Evolutionary conservation across 2,797 vertebrate genomes (phyloP), one percentile per base, ranked within the genome.

Genomic region (Sebastes vulpes): DNA sequence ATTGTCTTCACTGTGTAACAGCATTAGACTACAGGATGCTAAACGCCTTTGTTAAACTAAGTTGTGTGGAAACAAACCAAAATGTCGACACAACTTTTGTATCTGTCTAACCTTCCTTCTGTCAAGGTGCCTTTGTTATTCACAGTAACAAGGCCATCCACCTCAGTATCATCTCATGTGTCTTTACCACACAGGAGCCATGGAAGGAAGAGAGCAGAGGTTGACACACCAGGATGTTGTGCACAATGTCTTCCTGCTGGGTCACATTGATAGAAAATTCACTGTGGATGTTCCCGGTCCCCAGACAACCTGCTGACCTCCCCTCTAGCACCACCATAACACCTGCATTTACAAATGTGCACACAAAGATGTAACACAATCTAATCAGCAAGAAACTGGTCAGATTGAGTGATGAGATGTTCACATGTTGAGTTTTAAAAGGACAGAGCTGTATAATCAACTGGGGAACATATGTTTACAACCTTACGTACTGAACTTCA

Each of bases 211-310:
- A 32, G 69, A 56, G n/a, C 46, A 16, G 53, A 65, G 68, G 53
- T 1, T 57, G 50, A 77, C 54, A 9, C 52, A 29, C 9, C 81
- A 91, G 92, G 91, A 92, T 89, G 88, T 89, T 85, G 82, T 83
- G 70, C 56, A 56, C 25, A 66, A 26, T 18, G 68, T 57, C 53
- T 86, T 85, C 77, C 77, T 75, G 77, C 25, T 25, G 25, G 25
- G 8, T 74, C 23, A 14, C 21, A 20, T 5, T 25, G 28, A 9
- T 25, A 9, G 59, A n/a, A 61, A 8, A 61, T 53, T 10, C 11
- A 29, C 14, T 14, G 28, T 20, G 8, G 29, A 28, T 7, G 6
- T 28, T 26, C 6, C 11, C 4, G 12, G 3, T 50, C 3, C 8
- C 31, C 18, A 28, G 16, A 20, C 2, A 3, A 23, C 46, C 59